A percentile compares a stretch with the other conserved stretches of the same genome.
These are phyloP conservation scores for Drosophila setifemur DNA, from an alignment of 1,140 invertebrate species.

Conservation along the genomic window DNA sequence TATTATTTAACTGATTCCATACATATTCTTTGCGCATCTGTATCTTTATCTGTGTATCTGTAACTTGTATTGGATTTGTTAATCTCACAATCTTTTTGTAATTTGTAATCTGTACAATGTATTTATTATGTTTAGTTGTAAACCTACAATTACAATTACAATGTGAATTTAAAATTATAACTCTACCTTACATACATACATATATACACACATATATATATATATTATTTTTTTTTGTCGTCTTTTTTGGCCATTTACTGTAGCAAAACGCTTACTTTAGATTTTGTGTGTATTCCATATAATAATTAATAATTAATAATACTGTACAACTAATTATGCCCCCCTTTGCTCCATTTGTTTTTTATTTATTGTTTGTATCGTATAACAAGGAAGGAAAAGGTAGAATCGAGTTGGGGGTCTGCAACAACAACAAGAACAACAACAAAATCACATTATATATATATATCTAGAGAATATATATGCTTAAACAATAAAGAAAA, in stretches of 20 bases:
- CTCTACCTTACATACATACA: background rate
- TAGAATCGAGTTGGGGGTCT: conserved; percentile 3
- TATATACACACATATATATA: background rate
- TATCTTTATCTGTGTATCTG: background rate
- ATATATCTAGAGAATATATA: conserved; percentile 12
- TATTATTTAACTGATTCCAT: conserved; percentile 41
- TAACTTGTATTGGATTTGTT: conserved; percentile 31
- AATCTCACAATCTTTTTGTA: conserved; percentile 27
- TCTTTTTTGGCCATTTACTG: conserved; percentile 58
- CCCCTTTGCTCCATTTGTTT: conserved; percentile 4
- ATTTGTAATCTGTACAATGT: conserved; percentile 20
- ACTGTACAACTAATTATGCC: conserved; percentile 26
- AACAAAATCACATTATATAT: too few relatives aligned
- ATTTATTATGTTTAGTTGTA: conserved; percentile 49
- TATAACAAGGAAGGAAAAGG: conserved; percentile 20
- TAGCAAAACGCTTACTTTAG: conserved; percentile 42
- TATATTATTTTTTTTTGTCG: conserved; percentile 6
- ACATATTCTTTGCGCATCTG: conserved; percentile 18
- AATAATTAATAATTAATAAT: conserved; percentile 30
- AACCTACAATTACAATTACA: background rate
- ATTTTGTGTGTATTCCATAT: conserved; percentile 65
- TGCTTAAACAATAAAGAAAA: conserved; percentile 19
- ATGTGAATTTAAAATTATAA: conserved; percentile 18
- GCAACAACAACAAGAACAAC: background rate
- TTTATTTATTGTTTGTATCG: conserved; percentile 7